Conservation (phyloP, 2,797 vertebrate species). For the Silurus lanzhouensis region DNA sequence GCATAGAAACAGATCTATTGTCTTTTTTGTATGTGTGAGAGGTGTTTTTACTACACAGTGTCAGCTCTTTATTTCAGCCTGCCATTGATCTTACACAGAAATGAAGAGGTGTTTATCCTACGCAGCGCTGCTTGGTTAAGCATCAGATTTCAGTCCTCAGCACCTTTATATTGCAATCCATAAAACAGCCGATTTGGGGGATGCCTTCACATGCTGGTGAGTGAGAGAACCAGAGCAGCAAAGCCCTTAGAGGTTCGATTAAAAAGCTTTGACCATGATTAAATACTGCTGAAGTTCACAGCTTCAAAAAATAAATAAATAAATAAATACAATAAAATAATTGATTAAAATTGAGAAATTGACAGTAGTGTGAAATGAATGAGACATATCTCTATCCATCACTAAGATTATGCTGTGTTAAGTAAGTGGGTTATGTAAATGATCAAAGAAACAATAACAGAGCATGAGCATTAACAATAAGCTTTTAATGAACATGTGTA, state of each 20-base stretch:
- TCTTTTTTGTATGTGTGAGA: not conserved
- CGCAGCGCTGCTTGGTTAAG: conserved; percentile 46
- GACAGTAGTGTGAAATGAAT: no score
- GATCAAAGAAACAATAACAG: not conserved
- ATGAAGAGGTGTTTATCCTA: conserved; percentile 35
- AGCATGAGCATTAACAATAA: not conserved
- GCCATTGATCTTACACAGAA: conserved; percentile 37
- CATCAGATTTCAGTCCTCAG: conserved; percentile 32
- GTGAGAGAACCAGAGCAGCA: conserved; percentile 56
- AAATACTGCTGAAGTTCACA: conserved; percentile 48
- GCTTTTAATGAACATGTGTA: not conserved
- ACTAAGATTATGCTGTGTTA: not conserved
- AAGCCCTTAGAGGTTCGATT: conserved; percentile 64
- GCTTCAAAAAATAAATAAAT: conserved; percentile 32
- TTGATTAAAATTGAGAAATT: no score
- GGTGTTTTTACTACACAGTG: not conserved
- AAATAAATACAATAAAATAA: not conserved
- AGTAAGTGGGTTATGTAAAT: not conserved
- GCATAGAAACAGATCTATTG: not conserved
- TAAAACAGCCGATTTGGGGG: conserved; percentile 47
- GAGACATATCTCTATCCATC: no score
- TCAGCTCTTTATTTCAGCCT: not conserved
- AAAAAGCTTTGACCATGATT: conserved; percentile 55
- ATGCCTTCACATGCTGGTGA: conserved; percentile 46
- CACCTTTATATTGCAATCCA: conserved; percentile 54